These are phyloP conservation scores for Hirtodrosophila confusa DNA, from an alignment of 2,888 invertebrate genomes.

Conservation along the genomic window DNA sequence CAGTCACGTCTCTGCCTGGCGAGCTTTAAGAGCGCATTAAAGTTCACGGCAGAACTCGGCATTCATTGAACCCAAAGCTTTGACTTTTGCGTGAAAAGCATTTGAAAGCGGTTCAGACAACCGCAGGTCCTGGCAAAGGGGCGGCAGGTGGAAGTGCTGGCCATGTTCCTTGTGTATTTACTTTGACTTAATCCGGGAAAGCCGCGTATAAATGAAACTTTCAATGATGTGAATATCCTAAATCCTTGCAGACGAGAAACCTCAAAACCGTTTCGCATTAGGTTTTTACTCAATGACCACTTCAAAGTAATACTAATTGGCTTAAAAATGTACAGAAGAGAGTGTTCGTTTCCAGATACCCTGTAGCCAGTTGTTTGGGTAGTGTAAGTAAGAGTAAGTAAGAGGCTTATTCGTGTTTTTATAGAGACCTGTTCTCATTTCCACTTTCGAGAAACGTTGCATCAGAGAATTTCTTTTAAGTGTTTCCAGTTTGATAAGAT, in stretches of 20 bases:
- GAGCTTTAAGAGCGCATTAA: constrained; percentile 49
- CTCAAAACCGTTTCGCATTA: not conserved
- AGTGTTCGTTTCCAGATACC: too few relatives aligned
- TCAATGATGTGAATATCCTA: too few relatives aligned
- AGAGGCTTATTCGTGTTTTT: too few relatives aligned
- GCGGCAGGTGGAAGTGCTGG: not conserved
- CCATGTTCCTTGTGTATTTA: constrained; percentile 24
- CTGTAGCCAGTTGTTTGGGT: too few relatives aligned
- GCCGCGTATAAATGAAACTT: constrained; percentile 32
- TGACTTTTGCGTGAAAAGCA: constrained; percentile 78
- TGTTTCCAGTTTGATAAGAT: too few relatives aligned
- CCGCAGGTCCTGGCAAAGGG: constrained; percentile 1
- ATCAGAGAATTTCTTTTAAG: too few relatives aligned
- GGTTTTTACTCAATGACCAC: too few relatives aligned
- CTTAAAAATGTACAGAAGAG: too few relatives aligned
- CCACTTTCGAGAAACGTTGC: too few relatives aligned
- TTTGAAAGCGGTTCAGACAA: constrained; percentile 40
- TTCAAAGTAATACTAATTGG: too few relatives aligned
- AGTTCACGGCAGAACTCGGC: constrained; percentile 48
- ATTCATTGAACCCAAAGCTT: constrained; percentile 76
- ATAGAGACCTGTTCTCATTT: too few relatives aligned
- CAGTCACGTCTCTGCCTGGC: constrained; percentile 9
- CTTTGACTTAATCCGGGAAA: constrained; percentile 32
- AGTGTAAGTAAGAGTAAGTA: too few relatives aligned
- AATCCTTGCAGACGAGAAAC: not conserved